phyloP scores from a whole-genome alignment of 2,797 vertebrate genomes.

The Aviceda cuculoides region DNA sequence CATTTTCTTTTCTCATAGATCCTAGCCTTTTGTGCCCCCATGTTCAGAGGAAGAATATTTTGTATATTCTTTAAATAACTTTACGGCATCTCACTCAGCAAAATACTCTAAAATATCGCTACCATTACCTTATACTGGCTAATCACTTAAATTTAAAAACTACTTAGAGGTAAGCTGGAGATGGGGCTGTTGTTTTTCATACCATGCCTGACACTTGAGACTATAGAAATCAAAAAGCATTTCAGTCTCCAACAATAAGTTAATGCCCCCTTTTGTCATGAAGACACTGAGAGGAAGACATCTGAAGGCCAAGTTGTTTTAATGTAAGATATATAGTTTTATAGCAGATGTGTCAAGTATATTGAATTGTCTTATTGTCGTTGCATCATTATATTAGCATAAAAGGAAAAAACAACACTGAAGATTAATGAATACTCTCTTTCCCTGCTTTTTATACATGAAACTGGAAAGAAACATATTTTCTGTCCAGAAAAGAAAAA shows the following conservation, averaged over 20 bases:
- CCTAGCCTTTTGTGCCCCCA: not conserved
- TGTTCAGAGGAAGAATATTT: not conserved
- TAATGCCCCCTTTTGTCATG: not conserved
- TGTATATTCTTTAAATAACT: not conserved
- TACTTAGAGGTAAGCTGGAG: not conserved
- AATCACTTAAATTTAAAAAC: not conserved
- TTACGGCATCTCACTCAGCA: not conserved
- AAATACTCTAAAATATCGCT: not conserved
- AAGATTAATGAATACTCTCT: not conserved
- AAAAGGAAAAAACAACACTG: not conserved
- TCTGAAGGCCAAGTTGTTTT: not conserved
- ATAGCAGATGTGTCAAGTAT: not conserved
- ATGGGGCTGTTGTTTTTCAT: not conserved
- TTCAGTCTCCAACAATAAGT: not conserved
- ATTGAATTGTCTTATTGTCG: not conserved
- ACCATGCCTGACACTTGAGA: not conserved
- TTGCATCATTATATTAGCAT: not conserved
- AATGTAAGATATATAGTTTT: not conserved
- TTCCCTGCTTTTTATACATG: not conserved
- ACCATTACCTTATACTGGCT: not conserved
- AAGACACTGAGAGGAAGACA: not conserved
- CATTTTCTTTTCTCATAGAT: not conserved
- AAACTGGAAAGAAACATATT: not conserved
- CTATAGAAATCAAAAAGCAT: rapidly evolving
- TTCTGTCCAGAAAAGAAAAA: not conserved